phyloP scores from a whole-genome alignment of 92 coral and sea anemone genomes.

The Palythoa grandis region DNA sequence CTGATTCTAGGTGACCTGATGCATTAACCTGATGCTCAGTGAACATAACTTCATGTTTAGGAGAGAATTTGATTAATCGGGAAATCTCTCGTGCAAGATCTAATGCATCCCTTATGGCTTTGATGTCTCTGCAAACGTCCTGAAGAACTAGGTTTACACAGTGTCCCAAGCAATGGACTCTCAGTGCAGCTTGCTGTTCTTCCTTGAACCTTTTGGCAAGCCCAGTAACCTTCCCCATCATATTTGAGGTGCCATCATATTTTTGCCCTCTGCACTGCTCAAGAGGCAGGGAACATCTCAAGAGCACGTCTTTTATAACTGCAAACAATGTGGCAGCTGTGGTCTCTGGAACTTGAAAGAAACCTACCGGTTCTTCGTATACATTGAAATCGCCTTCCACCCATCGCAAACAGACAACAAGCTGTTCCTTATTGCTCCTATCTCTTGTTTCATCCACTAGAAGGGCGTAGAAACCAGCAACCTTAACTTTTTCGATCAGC shows the following conservation, averaged over 20 bases:
- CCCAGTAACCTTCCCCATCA: constrained; percentile 25
- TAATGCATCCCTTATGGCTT: constrained; percentile 3
- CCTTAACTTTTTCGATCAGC: constrained; percentile 14
- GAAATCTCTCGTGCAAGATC: constrained; percentile 9
- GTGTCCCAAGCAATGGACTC: too few species aligned
- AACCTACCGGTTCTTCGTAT: constrained; percentile 46
- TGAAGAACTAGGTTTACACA: constrained; percentile 32
- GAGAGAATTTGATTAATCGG: constrained; percentile 35
- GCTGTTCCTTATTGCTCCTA: constrained; percentile 44
- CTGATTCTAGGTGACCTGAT: constrained; percentile 3
- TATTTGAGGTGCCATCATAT: constrained; percentile 47
- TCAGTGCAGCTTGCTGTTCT: constrained; percentile 11
- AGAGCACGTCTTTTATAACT: constrained; percentile 25
- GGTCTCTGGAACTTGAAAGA: constrained; percentile 23
- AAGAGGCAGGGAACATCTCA: constrained; percentile 18
- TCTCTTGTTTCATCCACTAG: constrained; percentile 1
- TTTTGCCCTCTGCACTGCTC: constrained; percentile 42
- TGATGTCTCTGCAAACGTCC: constrained; percentile 1
- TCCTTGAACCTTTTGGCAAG: constrained; percentile 36
- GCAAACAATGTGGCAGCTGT: constrained; percentile 12
- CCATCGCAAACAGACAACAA: constrained; percentile 34
- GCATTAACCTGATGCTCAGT: constrained; percentile 14
- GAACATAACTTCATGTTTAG: constrained; percentile 13
- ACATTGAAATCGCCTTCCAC: constrained; percentile 20
- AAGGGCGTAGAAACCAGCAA: constrained; percentile 14